These are phyloP conservation scores for Piaya cayana DNA, from an alignment of 2,113 vertebrate species.

Conservation along the genomic window DNA sequence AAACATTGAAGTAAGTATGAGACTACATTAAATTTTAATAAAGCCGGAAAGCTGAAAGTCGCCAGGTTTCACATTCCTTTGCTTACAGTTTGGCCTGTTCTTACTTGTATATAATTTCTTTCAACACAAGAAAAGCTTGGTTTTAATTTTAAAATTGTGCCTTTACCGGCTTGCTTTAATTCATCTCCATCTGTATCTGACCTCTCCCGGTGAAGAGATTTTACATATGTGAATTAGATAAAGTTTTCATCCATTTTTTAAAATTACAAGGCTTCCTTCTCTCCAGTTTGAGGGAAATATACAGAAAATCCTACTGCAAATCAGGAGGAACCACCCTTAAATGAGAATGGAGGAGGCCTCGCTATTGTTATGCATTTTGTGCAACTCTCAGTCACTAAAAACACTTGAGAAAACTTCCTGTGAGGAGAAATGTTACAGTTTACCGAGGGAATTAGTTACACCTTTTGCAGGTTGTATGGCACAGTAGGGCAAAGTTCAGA, in stretches of 20 bases:
- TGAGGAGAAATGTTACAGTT: neutral
- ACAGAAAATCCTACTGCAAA: neutral
- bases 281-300: neutral
- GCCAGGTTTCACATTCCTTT: neutral
- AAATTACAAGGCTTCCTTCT: neutral
- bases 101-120: neutral
- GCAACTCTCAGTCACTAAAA: neutral
- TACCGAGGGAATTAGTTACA: neutral
- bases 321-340: neutral
- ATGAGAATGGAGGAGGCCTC: neutral
- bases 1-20: constrained; percentile 91
- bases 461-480: neutral
- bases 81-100: neutral
- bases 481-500: constrained; percentile 5
- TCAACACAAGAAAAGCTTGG: neutral
- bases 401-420: neutral
- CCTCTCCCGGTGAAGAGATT: neutral
- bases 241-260: neutral
- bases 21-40: neutral
- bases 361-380: neutral
- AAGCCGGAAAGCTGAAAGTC: neutral
- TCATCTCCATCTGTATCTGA: neutral
- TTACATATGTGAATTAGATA: neutral
- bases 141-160: neutral
- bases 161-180: neutral